Conservation (phyloP, 2,797 vertebrate species). For the Strix occidentalis region DNA sequence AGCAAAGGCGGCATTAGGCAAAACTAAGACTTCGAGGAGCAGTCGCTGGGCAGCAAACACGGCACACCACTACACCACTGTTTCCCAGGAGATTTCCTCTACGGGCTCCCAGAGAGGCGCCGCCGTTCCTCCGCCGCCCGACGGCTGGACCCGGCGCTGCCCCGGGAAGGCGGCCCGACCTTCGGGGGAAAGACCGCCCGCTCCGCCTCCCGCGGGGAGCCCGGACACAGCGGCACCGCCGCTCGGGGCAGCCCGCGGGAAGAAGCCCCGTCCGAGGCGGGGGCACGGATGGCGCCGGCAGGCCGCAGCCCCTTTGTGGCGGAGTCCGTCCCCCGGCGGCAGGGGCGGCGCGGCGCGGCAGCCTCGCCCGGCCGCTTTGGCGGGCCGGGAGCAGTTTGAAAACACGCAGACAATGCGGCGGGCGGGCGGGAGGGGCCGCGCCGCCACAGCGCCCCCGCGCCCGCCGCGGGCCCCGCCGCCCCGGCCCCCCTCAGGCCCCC, state of each 20-base stretch:
- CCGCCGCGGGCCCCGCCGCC: background rate
- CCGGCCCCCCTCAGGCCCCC: background rate
- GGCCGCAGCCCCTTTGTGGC: slow-evolving; percentile 7
- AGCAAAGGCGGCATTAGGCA: background rate
- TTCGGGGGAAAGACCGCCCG: background rate
- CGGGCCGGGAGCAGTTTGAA: background rate
- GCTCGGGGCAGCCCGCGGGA: background rate
- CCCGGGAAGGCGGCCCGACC: background rate
- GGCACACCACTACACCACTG: background rate
- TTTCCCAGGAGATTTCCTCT: fast-evolving
- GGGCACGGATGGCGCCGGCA: background rate
- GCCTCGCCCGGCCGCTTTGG: background rate
- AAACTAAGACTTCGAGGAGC: fast-evolving
- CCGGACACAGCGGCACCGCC: background rate
- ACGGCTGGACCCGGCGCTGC: background rate
- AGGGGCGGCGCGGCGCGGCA: background rate
- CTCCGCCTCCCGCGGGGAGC: background rate
- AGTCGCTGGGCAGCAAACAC: fast-evolving
- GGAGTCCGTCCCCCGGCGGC: background rate
- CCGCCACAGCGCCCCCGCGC: background rate
- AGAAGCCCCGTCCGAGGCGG: background rate
- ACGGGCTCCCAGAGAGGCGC: background rate
- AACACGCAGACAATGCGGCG: background rate
- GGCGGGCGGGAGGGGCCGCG: background rate
- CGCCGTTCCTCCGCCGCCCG: background rate